Percentiles rank a stretch among this genome's conserved stretches.
These are phyloP conservation scores for Pseudorhiza aurosa DNA, from an alignment of 30 jellyfish, hydroid and myxozoan species.

Conservation along the genomic window DNA sequence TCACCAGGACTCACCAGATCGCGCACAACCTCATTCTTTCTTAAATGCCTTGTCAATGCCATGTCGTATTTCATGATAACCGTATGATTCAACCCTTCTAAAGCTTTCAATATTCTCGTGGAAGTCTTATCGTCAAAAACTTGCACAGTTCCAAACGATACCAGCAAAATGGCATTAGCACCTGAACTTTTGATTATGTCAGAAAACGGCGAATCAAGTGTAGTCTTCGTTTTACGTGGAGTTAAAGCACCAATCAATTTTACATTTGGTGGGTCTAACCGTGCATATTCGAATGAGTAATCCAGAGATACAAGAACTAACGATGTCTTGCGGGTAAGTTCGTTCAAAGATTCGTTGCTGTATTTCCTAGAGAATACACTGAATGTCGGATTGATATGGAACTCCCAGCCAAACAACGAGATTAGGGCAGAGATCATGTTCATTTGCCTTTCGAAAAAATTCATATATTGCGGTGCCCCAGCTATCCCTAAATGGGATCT, in stretches of 20 bases:
- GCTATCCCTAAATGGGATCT: slow-evolving; percentile 26
- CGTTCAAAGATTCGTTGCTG: slow-evolving; percentile 13
- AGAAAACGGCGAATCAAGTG: slow-evolving; percentile 24
- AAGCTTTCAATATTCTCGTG: slow-evolving; percentile 9
- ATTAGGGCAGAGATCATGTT: slow-evolving; percentile 21
- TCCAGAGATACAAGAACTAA: slow-evolving; percentile 66
- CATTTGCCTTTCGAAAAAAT: slow-evolving; percentile 45
- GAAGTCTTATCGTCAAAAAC: neutral
- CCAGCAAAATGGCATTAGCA: slow-evolving; percentile 15
- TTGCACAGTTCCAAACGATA: slow-evolving; percentile 60
- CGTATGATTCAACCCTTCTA: slow-evolving; percentile 3
- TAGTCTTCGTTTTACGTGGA: neutral
- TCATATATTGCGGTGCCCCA: slow-evolving; percentile 57
- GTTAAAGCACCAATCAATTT: slow-evolving; percentile 69
- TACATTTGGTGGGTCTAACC: slow-evolving; percentile 62
- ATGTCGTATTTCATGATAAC: slow-evolving; percentile 55
- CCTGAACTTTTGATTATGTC: neutral
- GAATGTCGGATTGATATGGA: slow-evolving; percentile 5
- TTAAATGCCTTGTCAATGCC: neutral
- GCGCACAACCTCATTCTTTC: neutral
- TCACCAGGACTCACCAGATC: neutral
- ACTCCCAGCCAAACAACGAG: slow-evolving; percentile 3
- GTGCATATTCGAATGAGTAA: slow-evolving; percentile 60
- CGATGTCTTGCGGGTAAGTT: slow-evolving; percentile 24
- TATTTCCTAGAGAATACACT: slow-evolving; percentile 14